A percentile compares a stretch with the other conserved stretches of the same genome.
These are phyloP conservation scores for Rhopalosiphum padi DNA, from an alignment of 1,140 invertebrate genomes.

Conservation along the genomic window DNA sequence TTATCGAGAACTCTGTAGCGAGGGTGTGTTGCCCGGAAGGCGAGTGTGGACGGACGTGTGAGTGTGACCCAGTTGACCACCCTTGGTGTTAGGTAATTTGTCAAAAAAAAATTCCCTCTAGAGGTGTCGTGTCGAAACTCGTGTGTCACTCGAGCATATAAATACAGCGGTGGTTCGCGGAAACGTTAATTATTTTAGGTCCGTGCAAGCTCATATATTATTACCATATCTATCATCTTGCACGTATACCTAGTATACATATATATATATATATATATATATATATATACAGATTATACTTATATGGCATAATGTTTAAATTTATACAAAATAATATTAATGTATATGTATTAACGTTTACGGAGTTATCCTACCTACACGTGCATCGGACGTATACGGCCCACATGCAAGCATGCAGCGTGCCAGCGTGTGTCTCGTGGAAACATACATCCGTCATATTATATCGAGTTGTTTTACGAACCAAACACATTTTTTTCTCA, in stretches of 20 bases:
- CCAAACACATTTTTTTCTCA: background rate
- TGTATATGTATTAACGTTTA: background rate
- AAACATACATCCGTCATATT: constrained; percentile 9
- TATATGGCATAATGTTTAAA: constrained; percentile 6
- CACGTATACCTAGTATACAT: background rate
- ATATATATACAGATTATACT: background rate
- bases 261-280: constrained; percentile 1
- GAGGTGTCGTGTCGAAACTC: constrained; percentile 27
- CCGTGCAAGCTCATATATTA: background rate
- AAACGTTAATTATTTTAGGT: constrained; percentile 4
- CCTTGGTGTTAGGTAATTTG: background rate
- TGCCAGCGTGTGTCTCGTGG: background rate
- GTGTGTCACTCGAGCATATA: background rate
- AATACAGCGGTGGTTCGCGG: background rate
- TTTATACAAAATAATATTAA: background rate
- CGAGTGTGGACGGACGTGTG: background rate
- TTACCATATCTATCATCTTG: background rate
- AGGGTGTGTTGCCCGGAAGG: background rate
- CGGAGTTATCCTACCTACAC: background rate
- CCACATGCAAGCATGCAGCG: background rate
- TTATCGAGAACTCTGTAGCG: constrained; percentile 25
- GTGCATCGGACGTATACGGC: background rate
- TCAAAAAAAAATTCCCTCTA: background rate
- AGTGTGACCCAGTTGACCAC: background rate
- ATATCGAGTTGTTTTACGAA: background rate